Percentiles rank a stretch among this genome's conserved stretches.
These are phyloP conservation scores for Glaucomys volans DNA, from an alignment of 2,113 vertebrate species.

Conservation along the genomic window DNA sequence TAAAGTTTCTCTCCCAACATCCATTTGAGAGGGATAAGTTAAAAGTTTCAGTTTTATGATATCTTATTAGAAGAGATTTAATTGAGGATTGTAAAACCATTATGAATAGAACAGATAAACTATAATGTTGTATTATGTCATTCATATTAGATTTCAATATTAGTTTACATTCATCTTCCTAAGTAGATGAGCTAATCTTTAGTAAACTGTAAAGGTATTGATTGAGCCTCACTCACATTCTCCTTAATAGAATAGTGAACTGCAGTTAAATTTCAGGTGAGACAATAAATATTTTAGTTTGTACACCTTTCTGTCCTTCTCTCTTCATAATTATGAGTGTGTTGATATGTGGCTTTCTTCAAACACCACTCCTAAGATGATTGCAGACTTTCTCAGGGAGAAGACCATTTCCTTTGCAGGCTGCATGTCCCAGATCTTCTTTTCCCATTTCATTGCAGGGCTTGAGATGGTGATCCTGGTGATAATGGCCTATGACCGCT, in stretches of 20 bases:
- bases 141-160: neutral
- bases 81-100: neutral
- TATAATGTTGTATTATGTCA: neutral
- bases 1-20: neutral
- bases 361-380: constrained; percentile 67
- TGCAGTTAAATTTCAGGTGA: neutral
- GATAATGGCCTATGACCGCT: constrained; percentile 81
- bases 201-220: neutral
- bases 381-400: constrained; percentile 57
- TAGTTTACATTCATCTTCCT: neutral
- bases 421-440: constrained; percentile 73
- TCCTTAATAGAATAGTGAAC: neutral
- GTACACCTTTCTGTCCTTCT: neutral
- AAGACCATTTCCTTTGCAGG: constrained; percentile 69
- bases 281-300: neutral
- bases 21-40: neutral
- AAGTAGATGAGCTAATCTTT: neutral
- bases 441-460: constrained; percentile 61
- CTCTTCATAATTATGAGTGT: neutral
- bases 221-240: neutral
- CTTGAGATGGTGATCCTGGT: constrained; percentile 76
- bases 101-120: neutral
- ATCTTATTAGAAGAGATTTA: neutral
- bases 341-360: constrained; percentile 69
- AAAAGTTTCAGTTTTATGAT: neutral